phyloP scores from a whole-genome alignment of 2,888 invertebrate genomes.

The Smittia sp. region DNA sequence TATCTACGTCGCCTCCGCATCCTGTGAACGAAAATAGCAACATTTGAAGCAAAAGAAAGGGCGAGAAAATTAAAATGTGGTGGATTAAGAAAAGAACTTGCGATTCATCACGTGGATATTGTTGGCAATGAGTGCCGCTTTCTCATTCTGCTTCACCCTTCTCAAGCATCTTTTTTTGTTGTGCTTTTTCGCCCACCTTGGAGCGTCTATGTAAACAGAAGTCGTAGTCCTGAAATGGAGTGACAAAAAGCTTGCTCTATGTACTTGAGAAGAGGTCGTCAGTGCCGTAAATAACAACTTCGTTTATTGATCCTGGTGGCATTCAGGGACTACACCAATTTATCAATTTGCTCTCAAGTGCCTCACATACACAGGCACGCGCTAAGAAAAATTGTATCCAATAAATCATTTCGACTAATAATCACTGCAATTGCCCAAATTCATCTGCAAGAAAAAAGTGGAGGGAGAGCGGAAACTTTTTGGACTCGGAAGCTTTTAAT shows the following conservation, averaged over 20 bases:
- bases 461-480: neutral
- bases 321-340: neutral
- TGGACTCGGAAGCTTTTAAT: neutral
- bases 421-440: slow-evolving; percentile 27
- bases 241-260: neutral
- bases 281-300: slow-evolving; percentile 37
- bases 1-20: neutral
- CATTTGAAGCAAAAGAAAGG: neutral
- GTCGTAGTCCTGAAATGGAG: neutral
- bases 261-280: neutral
- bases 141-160: neutral
- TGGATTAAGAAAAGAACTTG: neutral
- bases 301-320: slow-evolving; percentile 38
- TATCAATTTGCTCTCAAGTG: slow-evolving; percentile 24
- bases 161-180: neutral
- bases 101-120: slow-evolving; percentile 3
- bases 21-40: neutral
- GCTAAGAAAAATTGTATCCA: slow-evolving; percentile 29
- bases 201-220: neutral
- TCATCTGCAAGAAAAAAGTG: neutral
- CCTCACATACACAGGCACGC: neutral
- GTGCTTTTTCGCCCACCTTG: neutral
- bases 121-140: neutral
- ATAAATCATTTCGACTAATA: slow-evolving; percentile 39
- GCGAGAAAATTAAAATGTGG: neutral